Evolutionary conservation across 2,888 invertebrate species (phyloP).

Genomic region (Sturmia bella): DNA sequence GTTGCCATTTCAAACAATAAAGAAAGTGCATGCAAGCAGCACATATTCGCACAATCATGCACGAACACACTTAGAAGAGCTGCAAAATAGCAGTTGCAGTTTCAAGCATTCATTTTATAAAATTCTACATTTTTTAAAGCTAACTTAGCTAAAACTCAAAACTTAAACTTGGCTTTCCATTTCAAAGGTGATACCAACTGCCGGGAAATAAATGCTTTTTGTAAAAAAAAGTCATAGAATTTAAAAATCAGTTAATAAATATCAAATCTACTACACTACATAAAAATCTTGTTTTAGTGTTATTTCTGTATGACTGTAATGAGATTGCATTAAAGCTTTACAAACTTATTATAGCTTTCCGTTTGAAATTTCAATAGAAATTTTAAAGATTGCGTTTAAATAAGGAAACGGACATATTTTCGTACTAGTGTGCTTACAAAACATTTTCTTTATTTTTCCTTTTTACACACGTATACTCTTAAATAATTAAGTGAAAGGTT

Average conservation of each 20-base stretch:
- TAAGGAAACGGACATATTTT: too few relatives aligned
- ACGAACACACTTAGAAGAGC: too few relatives aligned
- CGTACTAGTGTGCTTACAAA: too few relatives aligned
- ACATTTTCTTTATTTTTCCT: neutral
- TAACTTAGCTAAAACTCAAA: too few relatives aligned
- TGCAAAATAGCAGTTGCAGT: too few relatives aligned
- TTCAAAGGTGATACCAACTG: neutral
- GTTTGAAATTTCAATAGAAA: neutral
- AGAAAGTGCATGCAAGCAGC: conserved; percentile 26
- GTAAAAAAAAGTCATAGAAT: conserved; percentile 38
- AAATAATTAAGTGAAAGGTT: conserved; percentile 40
- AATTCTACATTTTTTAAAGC: too few relatives aligned
- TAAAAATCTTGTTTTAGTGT: conserved; percentile 31
- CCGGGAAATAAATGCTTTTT: conserved; percentile 4
- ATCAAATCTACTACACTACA: neutral
- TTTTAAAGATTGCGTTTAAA: too few relatives aligned
- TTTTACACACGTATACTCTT: neutral
- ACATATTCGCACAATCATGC: neutral
- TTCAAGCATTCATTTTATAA: too few relatives aligned
- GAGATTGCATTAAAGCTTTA: too few relatives aligned
- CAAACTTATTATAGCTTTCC: neutral
- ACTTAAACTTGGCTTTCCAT: too few relatives aligned
- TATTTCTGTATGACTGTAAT: neutral
- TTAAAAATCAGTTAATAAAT: conserved; percentile 6
- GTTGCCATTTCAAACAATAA: conserved; percentile 47